These are phyloP conservation scores for Eupleurogrammus muticus DNA, from an alignment of 2,797 vertebrate genomes.

Conservation along the genomic window DNA sequence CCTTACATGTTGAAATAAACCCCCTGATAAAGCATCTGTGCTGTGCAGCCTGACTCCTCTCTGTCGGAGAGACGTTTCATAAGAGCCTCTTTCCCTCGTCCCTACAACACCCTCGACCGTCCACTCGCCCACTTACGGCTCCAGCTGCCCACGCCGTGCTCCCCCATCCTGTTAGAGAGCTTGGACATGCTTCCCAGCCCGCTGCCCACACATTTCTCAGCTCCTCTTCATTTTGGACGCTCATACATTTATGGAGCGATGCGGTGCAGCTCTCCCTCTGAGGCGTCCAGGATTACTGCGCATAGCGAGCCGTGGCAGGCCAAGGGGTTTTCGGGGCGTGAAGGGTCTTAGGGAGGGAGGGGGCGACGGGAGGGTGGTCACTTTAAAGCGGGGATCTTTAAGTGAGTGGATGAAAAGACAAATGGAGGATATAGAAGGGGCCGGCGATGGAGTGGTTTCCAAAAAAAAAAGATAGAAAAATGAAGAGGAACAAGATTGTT, in stretches of 20 bases:
- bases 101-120: slow-evolving; percentile 33
- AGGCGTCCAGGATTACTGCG: slow-evolving; percentile 77
- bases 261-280: slow-evolving; percentile 69
- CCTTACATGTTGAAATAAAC: slow-evolving; percentile 39
- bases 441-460: slow-evolving; percentile 28
- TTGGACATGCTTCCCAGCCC: slow-evolving; percentile 76
- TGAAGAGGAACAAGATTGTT: slow-evolving; percentile 30
- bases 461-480: slow-evolving; percentile 42
- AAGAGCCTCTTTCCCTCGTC: slow-evolving; percentile 24
- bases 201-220: slow-evolving; percentile 77
- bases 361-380: not conserved
- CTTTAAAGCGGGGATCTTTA: slow-evolving; percentile 20
- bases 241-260: slow-evolving; percentile 85
- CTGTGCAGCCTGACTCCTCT: slow-evolving; percentile 27
- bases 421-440: slow-evolving; percentile 21
- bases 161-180: slow-evolving; percentile 73
- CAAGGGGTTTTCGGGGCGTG: slow-evolving; percentile 5
- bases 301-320: slow-evolving; percentile 49
- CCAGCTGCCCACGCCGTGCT: slow-evolving; percentile 37
- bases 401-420: slow-evolving; percentile 50
- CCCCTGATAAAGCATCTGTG: slow-evolving; percentile 10
- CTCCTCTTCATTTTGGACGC: slow-evolving; percentile 82
- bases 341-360: not conserved
- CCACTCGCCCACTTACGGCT: slow-evolving; percentile 40
- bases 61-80: slow-evolving; percentile 44